A percentile compares a stretch with the other conserved stretches of the same genome.
phyloP scores from a whole-genome alignment of 2,888 invertebrate genomes.

The Drosophila recens region DNA sequence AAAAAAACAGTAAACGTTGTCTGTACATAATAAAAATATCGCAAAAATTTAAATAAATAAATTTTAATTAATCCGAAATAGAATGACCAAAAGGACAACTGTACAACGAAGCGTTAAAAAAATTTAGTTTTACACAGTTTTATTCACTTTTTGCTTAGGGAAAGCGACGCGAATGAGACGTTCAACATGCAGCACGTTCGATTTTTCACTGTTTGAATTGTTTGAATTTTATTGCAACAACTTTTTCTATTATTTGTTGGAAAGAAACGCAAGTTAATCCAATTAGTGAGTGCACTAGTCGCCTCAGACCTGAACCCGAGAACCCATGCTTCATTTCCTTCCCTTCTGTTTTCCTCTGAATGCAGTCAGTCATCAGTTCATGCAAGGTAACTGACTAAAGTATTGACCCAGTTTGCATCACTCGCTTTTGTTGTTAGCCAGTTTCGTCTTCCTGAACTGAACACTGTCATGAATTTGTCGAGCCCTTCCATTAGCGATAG shows the following conservation, averaged over 20 bases:
- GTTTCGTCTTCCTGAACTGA: conserved; percentile 65
- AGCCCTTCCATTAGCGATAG: not conserved
- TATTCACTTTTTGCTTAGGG: conserved; percentile 9
- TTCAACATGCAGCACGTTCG: conserved; percentile 71
- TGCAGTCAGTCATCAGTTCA: conserved; percentile 2
- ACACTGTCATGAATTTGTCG: conserved; percentile 27
- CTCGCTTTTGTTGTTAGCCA: conserved; percentile 48
- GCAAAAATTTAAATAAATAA: not conserved
- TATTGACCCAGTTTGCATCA: conserved; percentile 68
- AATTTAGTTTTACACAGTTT: not conserved
- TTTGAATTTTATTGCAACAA: conserved; percentile 70
- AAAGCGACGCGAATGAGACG: conserved; percentile 52
- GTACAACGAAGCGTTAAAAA: not conserved
- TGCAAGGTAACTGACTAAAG: conserved; percentile 66
- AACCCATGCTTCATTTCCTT: conserved; percentile 1
- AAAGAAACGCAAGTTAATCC: conserved; percentile 70
- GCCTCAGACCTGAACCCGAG: conserved; percentile 44
- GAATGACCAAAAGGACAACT: not conserved
- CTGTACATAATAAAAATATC: not conserved
- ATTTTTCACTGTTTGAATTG: conserved; percentile 73
- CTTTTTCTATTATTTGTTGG: conserved; percentile 65
- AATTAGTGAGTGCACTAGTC: conserved; percentile 63
- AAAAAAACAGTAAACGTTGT: not conserved
- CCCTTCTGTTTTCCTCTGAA: not conserved
- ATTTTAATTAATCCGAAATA: not conserved